Evolutionary conservation across 2,797 vertebrate species (phyloP).

Genomic region (Dryobates pubescens): DNA sequence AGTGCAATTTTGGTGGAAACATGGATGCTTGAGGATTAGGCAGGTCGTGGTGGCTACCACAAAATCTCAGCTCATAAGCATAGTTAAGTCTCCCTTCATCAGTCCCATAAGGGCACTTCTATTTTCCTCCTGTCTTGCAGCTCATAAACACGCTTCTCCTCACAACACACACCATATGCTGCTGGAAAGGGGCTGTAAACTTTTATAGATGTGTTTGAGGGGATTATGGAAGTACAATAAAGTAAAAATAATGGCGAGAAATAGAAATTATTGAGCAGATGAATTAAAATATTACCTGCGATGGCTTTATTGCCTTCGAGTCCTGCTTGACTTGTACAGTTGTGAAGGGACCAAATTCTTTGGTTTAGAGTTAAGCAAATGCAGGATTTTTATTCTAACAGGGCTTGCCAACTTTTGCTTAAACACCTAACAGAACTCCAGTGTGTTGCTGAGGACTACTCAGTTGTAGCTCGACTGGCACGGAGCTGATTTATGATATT

Average conservation of each 20-base stretch:
- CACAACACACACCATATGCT: slow-evolving; percentile 74
- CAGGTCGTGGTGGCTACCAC: slow-evolving; percentile 26
- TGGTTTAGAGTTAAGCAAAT: slow-evolving; percentile 6
- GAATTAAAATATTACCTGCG: slow-evolving; percentile 69
- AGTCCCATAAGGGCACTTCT: slow-evolving; percentile 67
- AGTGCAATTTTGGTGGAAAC: slow-evolving; percentile 19
- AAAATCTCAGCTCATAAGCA: neutral
- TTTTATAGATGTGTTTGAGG: slow-evolving; percentile 75
- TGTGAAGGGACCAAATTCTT: slow-evolving; percentile 16
- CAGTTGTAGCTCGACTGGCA: neutral
- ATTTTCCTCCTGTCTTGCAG: slow-evolving; percentile 76
- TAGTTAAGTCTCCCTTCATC: slow-evolving; percentile 31
- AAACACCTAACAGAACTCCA: neutral
- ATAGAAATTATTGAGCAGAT: slow-evolving; percentile 71
- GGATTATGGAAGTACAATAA: slow-evolving; percentile 73
- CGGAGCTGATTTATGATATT: neutral
- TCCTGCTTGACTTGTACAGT: slow-evolving; percentile 29
- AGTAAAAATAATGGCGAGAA: slow-evolving; percentile 73
- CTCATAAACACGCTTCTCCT: slow-evolving; percentile 74
- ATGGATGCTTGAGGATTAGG: slow-evolving; percentile 10
- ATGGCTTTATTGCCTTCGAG: slow-evolving; percentile 38
- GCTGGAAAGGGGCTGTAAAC: slow-evolving; percentile 74
- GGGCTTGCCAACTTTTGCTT: slow-evolving; percentile 5
- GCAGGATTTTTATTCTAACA: neutral
- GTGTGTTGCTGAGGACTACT: neutral